A percentile compares a stretch with the other conserved stretches of the same genome.
These are phyloP conservation scores for Seriola quinqueradiata DNA, from an alignment of 2,113 vertebrate species.

Conservation along the genomic window DNA sequence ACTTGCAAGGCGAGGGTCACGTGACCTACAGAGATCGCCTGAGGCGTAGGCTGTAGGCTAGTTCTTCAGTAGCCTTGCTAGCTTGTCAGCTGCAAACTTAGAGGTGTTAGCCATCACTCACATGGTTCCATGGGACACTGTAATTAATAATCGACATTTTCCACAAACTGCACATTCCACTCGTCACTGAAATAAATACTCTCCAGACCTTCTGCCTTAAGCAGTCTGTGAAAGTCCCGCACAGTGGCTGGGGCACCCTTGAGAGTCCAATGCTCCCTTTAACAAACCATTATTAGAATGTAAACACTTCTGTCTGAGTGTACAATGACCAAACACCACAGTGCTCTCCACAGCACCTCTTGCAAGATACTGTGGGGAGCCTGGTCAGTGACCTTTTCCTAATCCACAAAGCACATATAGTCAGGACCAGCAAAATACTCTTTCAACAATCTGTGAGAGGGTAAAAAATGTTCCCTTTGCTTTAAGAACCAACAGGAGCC, in stretches of 20 bases:
- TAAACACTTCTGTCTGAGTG: conserved; percentile 1
- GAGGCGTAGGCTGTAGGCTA: too few relatives aligned
- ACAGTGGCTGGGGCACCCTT: conserved; percentile 15
- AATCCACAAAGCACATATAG: conserved; percentile 15
- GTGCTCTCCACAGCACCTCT: conserved; percentile 13
- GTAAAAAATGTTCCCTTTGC: conserved; percentile 10
- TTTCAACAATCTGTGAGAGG: neutral
- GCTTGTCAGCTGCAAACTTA: neutral
- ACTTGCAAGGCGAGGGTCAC: neutral
- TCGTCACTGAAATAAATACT: conserved; percentile 4
- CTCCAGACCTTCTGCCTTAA: conserved; percentile 31
- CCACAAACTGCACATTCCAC: neutral
- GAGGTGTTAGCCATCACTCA: neutral
- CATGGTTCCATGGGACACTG: neutral
- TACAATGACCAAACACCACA: conserved; percentile 8
- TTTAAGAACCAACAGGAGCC: conserved; percentile 19
- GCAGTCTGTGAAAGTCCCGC: conserved; percentile 25
- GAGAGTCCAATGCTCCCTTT: conserved; percentile 19
- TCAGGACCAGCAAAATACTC: conserved; percentile 5
- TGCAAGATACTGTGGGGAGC: conserved; percentile 6
- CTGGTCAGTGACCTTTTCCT: conserved; percentile 41
- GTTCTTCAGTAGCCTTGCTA: neutral
- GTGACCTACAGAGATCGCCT: neutral
- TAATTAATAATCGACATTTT: too few relatives aligned
- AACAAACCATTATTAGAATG: conserved; percentile 18